Conservation (phyloP, 2,888 invertebrate genomes). For the Cerceris rybyensis region DNA sequence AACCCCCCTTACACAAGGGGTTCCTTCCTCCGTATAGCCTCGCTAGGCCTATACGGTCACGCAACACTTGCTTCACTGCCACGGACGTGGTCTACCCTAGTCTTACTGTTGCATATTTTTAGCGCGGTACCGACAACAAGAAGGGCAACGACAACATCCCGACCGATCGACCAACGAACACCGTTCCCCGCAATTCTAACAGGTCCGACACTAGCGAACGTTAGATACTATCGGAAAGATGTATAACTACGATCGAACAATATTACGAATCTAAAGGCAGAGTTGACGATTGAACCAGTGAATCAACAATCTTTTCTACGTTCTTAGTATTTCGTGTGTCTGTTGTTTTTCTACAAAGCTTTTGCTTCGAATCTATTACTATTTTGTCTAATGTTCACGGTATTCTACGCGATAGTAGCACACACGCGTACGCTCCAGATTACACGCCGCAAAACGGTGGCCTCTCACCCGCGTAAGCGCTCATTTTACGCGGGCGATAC, state of each 20-base stretch:
- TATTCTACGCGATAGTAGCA: conserved; percentile 16
- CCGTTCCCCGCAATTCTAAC: conserved; percentile 29
- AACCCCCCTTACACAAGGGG: conserved; percentile 28
- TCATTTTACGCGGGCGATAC: conserved; percentile 52
- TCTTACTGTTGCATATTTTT: conserved; percentile 63
- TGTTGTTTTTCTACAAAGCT: neutral
- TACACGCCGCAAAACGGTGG: conserved; percentile 22
- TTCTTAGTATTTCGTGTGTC: neutral
- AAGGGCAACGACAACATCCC: conserved; percentile 54
- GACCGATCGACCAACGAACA: conserved; percentile 27
- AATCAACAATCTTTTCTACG: neutral
- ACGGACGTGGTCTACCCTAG: conserved; percentile 31
- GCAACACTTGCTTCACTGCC: conserved; percentile 42
- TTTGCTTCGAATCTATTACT: neutral
- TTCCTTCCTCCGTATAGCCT: conserved; percentile 10
- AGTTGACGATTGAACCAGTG: too few species aligned
- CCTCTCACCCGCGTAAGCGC: conserved; percentile 40
- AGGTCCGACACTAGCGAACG: conserved; percentile 22
- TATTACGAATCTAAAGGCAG: too few species aligned
- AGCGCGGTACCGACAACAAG: conserved; percentile 44
- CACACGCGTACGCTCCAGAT: conserved; percentile 2
- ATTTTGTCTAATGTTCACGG: conserved; percentile 35
- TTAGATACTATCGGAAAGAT: neutral
- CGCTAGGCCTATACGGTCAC: conserved; percentile 24
- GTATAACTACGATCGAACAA: too few species aligned